Evolutionary conservation across 2,113 vertebrate genomes (phyloP).

Genomic region (Tachycineta bicolor): DNA sequence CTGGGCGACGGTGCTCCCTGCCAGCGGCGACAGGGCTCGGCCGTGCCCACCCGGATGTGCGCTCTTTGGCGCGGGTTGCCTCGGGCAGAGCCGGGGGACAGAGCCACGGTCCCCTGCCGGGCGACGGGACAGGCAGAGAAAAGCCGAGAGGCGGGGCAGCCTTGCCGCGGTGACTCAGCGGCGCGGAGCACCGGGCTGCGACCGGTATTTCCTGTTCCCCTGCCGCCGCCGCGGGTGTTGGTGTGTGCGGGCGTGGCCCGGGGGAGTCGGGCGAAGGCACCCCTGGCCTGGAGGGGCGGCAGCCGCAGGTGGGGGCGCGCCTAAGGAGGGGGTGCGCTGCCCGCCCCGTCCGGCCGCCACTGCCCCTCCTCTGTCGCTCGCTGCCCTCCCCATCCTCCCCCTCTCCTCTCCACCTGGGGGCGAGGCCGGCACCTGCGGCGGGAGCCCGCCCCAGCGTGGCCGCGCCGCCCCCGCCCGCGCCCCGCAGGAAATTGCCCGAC

Average conservation of each 20-base stretch:
- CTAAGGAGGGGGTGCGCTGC: not conserved
- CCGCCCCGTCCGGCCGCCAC: not conserved
- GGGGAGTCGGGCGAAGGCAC: not conserved
- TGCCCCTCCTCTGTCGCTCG: too few relatives aligned
- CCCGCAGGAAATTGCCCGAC: not conserved
- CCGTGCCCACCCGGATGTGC: not conserved
- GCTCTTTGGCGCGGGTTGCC: not conserved
- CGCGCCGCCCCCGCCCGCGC: not conserved
- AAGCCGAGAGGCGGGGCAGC: not conserved
- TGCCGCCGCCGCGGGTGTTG: not conserved
- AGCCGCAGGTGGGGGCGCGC: not conserved
- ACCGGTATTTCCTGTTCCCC: constrained; percentile 77
- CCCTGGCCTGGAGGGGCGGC: not conserved
- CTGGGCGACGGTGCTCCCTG: not conserved
- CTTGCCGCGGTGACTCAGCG: constrained; percentile 31
- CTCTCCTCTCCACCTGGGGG: not conserved
- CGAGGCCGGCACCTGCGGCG: not conserved
- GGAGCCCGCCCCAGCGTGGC: not conserved
- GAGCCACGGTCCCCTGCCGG: not conserved
- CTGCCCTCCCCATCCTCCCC: not conserved
- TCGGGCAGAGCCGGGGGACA: too few relatives aligned
- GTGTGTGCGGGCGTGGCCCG: not conserved
- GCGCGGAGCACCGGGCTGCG: not conserved
- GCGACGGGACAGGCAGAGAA: not conserved
- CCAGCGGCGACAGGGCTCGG: not conserved